Base-by-base conservation (phyloP, 1,140 invertebrate species). In the Riptortus pedestris region DNA sequence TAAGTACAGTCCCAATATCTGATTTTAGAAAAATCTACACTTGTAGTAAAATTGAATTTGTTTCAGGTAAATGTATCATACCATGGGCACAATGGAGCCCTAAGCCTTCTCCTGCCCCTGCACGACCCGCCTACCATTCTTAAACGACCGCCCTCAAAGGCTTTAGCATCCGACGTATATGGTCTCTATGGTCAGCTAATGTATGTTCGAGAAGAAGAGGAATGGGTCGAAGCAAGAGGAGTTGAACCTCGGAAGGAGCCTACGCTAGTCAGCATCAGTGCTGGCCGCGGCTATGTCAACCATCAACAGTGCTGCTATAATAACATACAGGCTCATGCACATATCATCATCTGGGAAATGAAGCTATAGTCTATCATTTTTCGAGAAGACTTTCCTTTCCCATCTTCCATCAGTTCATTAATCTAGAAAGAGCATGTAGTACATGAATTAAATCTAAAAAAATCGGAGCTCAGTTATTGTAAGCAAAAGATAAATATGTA, bases 51-150 rank as follows among this genome's bases (percentile, higher is more conserved):
- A n/a, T n/a, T n/a, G n/a, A n/a, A n/a, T n/a, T n/a, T n/a, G n/a
- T n/a, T n/a, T 7, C 22, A 55, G 51, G 51, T 66, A 0, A 93
- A 88, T 66, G 90, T 96, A 24, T 92, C 92, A 0, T 91, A 90
- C 69, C 93, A 97, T 74, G 90, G 90, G 0, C 93, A 96, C 72
- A 87, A 86, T 26, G 93, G 92, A 0, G 90, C 93, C 0, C 90
- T 96, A 16, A 90, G 86, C 7, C 91, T 94, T 72, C 76, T 95
- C 0, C 74, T 94, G 29, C 85, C 88, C 0, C 77, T 95, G n/a
- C 81, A 87, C 66, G 69, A 71, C 57, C 69, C 70, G 7, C 69
- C 71, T 0, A 70, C 69, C 7, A 63, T 69, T 11, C 59, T 68
- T 12, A 71, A 71, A 62, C 58, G 69, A 3, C 68, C 70, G 1